Evolutionary conservation across 2,888 invertebrate genomes (phyloP), one percentile per base, ranked within the genome.

Genomic region (Molorchus minor): DNA sequence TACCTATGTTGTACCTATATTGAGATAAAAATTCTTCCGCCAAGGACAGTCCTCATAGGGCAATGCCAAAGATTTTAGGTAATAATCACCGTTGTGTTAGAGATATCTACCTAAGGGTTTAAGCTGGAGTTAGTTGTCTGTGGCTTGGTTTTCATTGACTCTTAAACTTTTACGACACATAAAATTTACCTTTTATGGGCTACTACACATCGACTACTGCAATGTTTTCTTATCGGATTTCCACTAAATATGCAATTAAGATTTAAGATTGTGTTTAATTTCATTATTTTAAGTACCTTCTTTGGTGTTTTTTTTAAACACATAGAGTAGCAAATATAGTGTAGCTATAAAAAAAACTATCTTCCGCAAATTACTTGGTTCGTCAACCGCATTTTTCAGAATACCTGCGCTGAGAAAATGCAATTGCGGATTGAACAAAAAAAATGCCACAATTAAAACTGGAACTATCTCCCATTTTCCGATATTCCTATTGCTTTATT

Each of bases 161-260:
- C 78, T 80, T 80, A 80, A 80, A 80, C 75, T 81, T 72, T 81
- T 80, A 80, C 77, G 78, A 77, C 75, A 72, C 79, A 80, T 80
- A 80, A 80, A 81, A 80, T 77, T 79, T 80, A 80, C 79, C 80
- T 79, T 81, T 81, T 80, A 81, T 79, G 78, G 76, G 73, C 75
- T 77, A 76, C 77, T 79, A n/a, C 76, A 64, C 71, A 71, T 71
- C 73, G 72, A 73, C 75, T n/a, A n/a, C n/a, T n/a, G n/a, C n/a
- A 71, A n/a, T n/a, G n/a, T n/a, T n/a, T n/a, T n/a, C n/a, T n/a
- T n/a, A n/a, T n/a, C n/a, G n/a, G n/a, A n/a, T n/a, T n/a, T n/a
- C n/a, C n/a, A n/a, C n/a, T n/a, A n/a, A n/a, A n/a, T n/a, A n/a
- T 70, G 63, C 71, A 70, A 71, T 62, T 64, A 54, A 66, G 61